A percentile compares a stretch with the other conserved stretches of the same genome.
Conservation (phyloP, 2,113 vertebrate species). For the Motacilla alba region DNA sequence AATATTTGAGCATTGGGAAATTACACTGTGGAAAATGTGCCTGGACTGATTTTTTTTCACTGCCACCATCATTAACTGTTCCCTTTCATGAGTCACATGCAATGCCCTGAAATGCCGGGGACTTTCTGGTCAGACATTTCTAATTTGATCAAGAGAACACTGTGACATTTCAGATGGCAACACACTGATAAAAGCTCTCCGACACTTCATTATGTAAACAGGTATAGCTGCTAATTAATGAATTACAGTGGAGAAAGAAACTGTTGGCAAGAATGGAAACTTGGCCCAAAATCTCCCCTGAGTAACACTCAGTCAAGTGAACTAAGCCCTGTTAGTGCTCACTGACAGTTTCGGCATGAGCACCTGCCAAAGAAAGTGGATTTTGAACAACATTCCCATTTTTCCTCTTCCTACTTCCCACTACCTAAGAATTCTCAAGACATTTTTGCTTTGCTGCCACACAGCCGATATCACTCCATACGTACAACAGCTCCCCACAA, state of each 20-base stretch:
- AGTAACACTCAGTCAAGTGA: not conserved
- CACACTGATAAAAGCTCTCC: not conserved
- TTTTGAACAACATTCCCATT: not conserved
- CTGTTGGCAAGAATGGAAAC: not conserved
- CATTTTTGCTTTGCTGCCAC: not conserved
- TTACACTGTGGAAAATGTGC: not conserved
- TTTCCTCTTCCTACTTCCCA: not conserved
- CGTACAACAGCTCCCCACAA: not conserved
- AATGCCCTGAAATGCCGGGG: not conserved
- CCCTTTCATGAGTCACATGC: not conserved
- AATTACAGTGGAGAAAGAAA: not conserved
- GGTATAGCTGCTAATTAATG: not conserved
- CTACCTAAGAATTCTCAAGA: not conserved
- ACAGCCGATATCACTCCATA: not conserved
- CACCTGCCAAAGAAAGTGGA: accelerated
- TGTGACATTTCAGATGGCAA: not conserved
- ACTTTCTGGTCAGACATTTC: not conserved
- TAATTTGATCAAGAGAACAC: not conserved
- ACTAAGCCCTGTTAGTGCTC: not conserved
- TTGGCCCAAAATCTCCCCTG: not conserved
- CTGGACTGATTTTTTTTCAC: not conserved
- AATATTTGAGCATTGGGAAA: conserved; percentile 8
- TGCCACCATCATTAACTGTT: not conserved
- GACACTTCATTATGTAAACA: not conserved
- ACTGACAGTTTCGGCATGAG: not conserved